Evolutionary conservation across 2,888 invertebrate genomes (phyloP), one percentile per base, ranked within the genome.

Genomic region (Chloroclysta siterata): DNA sequence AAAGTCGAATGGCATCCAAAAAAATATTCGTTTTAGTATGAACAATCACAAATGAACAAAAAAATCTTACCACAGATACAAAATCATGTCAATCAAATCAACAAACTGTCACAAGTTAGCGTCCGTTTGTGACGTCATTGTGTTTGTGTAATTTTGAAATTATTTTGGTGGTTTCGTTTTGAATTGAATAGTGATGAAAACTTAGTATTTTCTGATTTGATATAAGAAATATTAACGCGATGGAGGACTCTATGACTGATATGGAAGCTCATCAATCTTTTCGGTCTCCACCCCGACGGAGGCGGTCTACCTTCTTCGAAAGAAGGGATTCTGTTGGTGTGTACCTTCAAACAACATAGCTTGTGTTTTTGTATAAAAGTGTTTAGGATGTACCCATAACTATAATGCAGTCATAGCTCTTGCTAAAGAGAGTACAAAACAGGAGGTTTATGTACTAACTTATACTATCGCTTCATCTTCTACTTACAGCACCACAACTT

Each of bases 261-360:
- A 79, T 70, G 55, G 87, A 86, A 66, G 69, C 65, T 17, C 81
- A 87, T 48, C 80, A 84, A 69, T 78, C 86, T 15, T 84, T 89
- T 76, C 79, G 78, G 14, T 90, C 90, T 13, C 91, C 91, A 42
- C 91, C 91, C 14, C 79, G 86, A 53, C 81, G 91, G 60, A 82
- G 91, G 77, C 81, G 91, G 33, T 92, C 92, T 44, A 91, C 91
- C 11, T 92, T 92, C 68, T 92, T 92, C 70, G 89, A 89, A 72
- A 83, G 86, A 70, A 81, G 91, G 62, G 88, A 90, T 71, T 91
- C 91, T 46, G 70, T 89, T 70, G 84, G 91, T 90, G 63, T 62
- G 78, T 60, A 22, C 14, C 36, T 33, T 8, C 14, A 22, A 11
- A 50, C 17, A 33, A 28, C 54, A 52, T 42, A 47, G 29, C 55